Evolutionary conservation across 2,888 invertebrate species (phyloP).

Genomic region (Zygaena filipendulae): DNA sequence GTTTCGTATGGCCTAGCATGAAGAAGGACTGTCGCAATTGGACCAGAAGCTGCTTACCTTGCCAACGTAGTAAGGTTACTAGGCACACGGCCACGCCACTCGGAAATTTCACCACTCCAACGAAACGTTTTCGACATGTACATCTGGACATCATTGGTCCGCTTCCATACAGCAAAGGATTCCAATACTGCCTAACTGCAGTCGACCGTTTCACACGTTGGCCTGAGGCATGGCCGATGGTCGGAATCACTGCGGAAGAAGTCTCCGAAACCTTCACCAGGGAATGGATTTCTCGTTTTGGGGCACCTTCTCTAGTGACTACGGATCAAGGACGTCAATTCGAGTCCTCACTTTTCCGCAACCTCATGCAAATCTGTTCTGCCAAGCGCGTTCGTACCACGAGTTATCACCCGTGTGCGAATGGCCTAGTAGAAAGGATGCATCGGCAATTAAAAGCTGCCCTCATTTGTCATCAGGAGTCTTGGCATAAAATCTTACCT

Average conservation of each 20-base stretch:
- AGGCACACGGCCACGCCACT: constrained; percentile 13
- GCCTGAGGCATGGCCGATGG: constrained; percentile 19
- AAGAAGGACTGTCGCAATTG: constrained; percentile 22
- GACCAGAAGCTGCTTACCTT: constrained; percentile 23
- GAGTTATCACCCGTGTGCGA: constrained; percentile 12
- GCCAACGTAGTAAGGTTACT: constrained; percentile 22
- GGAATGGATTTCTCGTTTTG: constrained; percentile 13
- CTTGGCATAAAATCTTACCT: constrained; percentile 12
- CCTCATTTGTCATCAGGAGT: constrained; percentile 13
- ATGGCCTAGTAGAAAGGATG: too few relatives aligned
- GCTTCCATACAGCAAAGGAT: constrained; percentile 8
- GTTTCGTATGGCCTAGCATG: constrained; percentile 33
- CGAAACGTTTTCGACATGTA: constrained; percentile 14
- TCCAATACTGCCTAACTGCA: constrained; percentile 19
- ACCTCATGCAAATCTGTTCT: constrained; percentile 1
- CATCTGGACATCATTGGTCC: constrained; percentile 36
- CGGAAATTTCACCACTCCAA: constrained; percentile 9
- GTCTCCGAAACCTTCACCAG: constrained; percentile 9
- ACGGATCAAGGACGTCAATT: constrained; percentile 14
- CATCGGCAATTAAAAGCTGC: constrained; percentile 19
- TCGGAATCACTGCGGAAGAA: constrained; percentile 11
- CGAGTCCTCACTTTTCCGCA: constrained; percentile 7
- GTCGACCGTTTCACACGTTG: constrained; percentile 21
- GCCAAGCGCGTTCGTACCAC: constrained; percentile 12
- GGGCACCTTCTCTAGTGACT: constrained; percentile 11